Base-by-base conservation (phyloP, 2,113 vertebrate species). In the Scomber scombrus region DNA sequence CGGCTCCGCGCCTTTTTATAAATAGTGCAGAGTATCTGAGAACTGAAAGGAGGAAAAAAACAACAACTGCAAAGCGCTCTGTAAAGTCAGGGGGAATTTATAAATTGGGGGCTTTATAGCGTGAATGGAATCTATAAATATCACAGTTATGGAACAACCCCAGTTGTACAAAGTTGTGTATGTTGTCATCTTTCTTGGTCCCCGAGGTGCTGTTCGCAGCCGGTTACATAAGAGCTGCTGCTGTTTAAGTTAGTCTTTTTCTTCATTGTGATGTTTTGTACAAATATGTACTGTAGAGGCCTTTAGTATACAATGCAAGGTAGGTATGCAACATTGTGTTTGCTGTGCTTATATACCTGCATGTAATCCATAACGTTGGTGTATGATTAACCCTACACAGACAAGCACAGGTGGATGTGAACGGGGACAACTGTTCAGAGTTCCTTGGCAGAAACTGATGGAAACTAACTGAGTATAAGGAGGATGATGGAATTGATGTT, bases 1-100 rank as follows among this genome's bases (percentile, higher is more conserved):
- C 69, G 40, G 70, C 75, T 89, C 73, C 15, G 63, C 61, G 52
- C 67, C 8, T 64, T 73, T 89, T 87, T 93, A 94, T 89, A 94
- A 92, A 94, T 93, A 94, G 91, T 67, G 1, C 62, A 31, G 77
- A 85, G 85, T 88, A 85, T 89, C 84, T 87, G 85, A 92, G 90
- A 87, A 92, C 66, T 84, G 63, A 50, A 64, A 18, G 54, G 49
- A 67, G 71, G 67, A 4, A 10, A 8, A 66, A 40, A 80, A 72
- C 69, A 56, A 64, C 31, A 40, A 40, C 79, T 64, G 63, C 73
- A 47, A 47, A 76, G 62, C 11, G 18, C 80, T 85, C 64, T 51
- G 78, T 83, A 50, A 83, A 87, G 71, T 74, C 65, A 58, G 61
- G 56, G 81, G 64, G 58, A 84, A 88, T 91, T 88, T 87, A 82